Evolutionary conservation across 1,140 invertebrate species (phyloP).

Genomic region (Artemia franciscana): DNA sequence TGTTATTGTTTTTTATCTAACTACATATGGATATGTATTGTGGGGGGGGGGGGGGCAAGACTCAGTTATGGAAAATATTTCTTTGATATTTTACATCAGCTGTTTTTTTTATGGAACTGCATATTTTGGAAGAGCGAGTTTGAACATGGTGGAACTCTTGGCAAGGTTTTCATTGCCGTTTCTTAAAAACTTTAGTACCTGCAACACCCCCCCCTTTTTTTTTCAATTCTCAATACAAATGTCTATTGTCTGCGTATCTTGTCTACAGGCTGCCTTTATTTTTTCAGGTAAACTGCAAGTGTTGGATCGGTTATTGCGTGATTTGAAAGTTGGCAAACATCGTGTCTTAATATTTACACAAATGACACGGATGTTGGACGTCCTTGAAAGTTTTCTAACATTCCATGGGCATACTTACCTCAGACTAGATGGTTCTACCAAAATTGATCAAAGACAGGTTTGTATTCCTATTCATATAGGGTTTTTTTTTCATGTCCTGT

Average conservation of each 20-base stretch:
- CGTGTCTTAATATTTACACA: slow-evolving; percentile 97
- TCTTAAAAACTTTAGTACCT: background rate
- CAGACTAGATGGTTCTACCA: slow-evolving; percentile 87
- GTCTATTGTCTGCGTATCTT: background rate
- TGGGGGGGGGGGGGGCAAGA: too few species aligned
- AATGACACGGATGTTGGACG: slow-evolving; percentile 98
- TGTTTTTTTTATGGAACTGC: too few species aligned
- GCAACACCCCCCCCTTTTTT: background rate
- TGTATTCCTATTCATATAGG: slow-evolving; percentile 5
- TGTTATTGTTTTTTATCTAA: too few species aligned
- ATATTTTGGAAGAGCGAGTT: too few species aligned
- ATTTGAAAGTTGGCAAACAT: slow-evolving; percentile 62
- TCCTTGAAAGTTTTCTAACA: slow-evolving; percentile 89
- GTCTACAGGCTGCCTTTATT: background rate
- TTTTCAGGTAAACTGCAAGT: slow-evolving; percentile 38
- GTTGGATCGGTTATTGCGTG: slow-evolving; percentile 53
- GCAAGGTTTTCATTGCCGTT: background rate
- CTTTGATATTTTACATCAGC: too few species aligned
- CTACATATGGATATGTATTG: too few species aligned
- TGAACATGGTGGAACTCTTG: background rate
- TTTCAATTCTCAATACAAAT: background rate
- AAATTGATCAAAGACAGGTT: slow-evolving; percentile 78
- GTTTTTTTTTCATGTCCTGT: too few species aligned
- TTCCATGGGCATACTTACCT: slow-evolving; percentile 93
- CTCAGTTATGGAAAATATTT: too few species aligned